Base-by-base conservation (phyloP, 2,888 invertebrate genomes). In the Norana najaformis region DNA sequence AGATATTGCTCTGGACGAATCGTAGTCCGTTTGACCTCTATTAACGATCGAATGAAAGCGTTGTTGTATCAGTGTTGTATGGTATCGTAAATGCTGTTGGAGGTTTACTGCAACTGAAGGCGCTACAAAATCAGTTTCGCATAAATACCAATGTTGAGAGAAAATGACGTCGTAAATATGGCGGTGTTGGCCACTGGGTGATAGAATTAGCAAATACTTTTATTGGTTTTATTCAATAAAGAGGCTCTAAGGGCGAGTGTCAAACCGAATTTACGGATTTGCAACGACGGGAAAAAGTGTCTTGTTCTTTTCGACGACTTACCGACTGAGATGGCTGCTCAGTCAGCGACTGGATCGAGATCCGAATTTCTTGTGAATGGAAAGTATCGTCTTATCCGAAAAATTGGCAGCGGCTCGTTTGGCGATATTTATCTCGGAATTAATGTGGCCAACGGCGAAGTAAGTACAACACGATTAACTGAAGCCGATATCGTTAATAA, bases 371-470 rank as follows among this genome's bases (percentile, higher is more conserved):
- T 94, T 89, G 94, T 95, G 89, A 93, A 93, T 88, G 94, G 94
- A 90, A 95, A 95, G 92, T 95, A 95, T 92, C 93, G 94, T 91
- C 93, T 95, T 88, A 93, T 95, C n/a, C 92, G 95, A 91, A 95
- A 95, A 92, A 95, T 95, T 90, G 95, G 95, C 89, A 94, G 94
- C 93, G 95, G 95, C 47, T 95, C 94, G 14, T 95, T 95, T 92
- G 95, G 95, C 69, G 95, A 95, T 92, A 95, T 95, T 91, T 95
- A 94, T 92, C 92, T 95, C 88, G 94, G 94, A 38, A 94, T 95
- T 89, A 94, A 94, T 92, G 93, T 94, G 88, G 92, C 94, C 35
- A 94, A 93, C 92, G 94, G 94, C 90, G 94, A 94, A 93, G 94
- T 94, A 91, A 90, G 93, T 91, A 23, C 16, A 16, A 8, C n/a